Percentiles rank a stretch among this genome's conserved stretches.
Conservation (phyloP, 2,113 vertebrate genomes). For the Paradisaea rubra region DNA sequence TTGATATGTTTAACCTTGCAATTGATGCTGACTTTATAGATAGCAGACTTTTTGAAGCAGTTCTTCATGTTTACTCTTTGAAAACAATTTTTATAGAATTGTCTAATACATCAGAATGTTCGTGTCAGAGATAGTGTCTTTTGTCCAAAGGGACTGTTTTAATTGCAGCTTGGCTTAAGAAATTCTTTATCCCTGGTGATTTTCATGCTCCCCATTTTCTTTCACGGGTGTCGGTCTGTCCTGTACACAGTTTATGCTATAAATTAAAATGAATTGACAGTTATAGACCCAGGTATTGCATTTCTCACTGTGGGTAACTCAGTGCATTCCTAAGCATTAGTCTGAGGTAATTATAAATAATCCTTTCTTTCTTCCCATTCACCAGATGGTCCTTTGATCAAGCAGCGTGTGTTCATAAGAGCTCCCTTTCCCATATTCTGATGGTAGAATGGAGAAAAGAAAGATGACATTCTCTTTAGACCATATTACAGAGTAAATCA, state of each 20-base stretch:
- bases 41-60: not conserved
- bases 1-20: not conserved
- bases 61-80: not conserved
- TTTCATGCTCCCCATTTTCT: not conserved
- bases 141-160: not conserved
- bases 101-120: not conserved
- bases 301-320: not conserved
- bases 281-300: not conserved
- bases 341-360: slow-evolving; percentile 10
- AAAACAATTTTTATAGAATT: not conserved
- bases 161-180: not conserved
- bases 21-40: not conserved
- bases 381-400: slow-evolving; percentile 21
- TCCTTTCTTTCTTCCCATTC: not conserved
- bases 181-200: not conserved
- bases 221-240: not conserved
- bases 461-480: not conserved
- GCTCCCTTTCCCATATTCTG: not conserved
- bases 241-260: not conserved
- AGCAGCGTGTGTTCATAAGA: not conserved
- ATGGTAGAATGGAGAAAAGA: not conserved
- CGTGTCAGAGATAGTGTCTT: not conserved
- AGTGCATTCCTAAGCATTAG: slow-evolving; percentile 9
- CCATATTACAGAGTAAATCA: not conserved
- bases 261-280: not conserved